Evolutionary conservation across 1,140 invertebrate genomes (phyloP).

Genomic region (Stratiolaelaps scimitus): DNA sequence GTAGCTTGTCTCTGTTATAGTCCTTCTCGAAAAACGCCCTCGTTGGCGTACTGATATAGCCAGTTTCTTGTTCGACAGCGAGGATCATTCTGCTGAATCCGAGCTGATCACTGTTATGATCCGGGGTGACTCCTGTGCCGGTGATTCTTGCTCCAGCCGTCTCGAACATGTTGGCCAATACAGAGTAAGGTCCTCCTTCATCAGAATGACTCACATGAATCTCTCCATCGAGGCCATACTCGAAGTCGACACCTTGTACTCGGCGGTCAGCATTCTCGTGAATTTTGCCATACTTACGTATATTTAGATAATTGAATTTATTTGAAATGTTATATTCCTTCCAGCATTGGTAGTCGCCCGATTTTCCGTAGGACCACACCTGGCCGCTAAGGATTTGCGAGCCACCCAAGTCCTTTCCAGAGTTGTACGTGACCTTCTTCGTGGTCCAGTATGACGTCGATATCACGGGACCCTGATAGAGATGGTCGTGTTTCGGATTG

Average conservation of each 20-base stretch:
- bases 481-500: not conserved
- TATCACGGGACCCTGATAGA: not conserved
- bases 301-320: not conserved
- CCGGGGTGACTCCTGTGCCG: not conserved
- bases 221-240: not conserved
- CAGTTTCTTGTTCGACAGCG: not conserved
- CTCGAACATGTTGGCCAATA: not conserved
- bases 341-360: constrained; percentile 12
- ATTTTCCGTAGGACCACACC: constrained; percentile 20
- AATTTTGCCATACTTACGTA: not conserved
- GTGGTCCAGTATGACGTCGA: not conserved
- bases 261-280: not conserved
- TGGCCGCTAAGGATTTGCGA: constrained; percentile 5
- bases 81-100: constrained; percentile 6
- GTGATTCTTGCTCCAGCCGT: not conserved
- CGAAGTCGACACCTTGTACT: not conserved
- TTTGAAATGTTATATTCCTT: not conserved
- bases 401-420: not conserved
- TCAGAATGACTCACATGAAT: not conserved
- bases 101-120: constrained; percentile 1
- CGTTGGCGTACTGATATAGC: not conserved
- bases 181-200: not conserved
- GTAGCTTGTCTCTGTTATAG: constrained; percentile 29
- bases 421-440: not conserved
- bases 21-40: constrained; percentile 8